Base-by-base conservation (phyloP, 2,888 invertebrate species). In the Drosophila setosimentum region DNA sequence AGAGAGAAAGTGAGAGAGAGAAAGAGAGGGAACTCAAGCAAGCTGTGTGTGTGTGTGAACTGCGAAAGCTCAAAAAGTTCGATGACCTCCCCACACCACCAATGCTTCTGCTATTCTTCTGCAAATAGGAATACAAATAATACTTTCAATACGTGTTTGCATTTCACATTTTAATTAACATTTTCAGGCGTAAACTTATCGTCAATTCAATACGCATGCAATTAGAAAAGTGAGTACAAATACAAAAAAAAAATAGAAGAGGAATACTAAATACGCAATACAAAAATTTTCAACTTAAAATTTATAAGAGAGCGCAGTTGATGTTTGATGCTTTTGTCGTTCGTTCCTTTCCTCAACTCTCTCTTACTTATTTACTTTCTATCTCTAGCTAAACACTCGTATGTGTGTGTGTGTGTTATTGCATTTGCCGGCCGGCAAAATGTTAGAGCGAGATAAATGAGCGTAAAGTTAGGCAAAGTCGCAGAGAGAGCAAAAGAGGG, bases 81-180 rank as follows among this genome's bases (percentile, higher is more conserved):
- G 63, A 58, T 68, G 80, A 79, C 80, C 74, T 63, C 48, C 63
- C 54, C 48, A 18, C 48, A 27, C 18, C 35, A 54, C 37, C 2
- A 54, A 7, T 27, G 37, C 49, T 16, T 33, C 32, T 27, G 48
- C 2, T 8, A 18, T 16, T 57, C 27, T 35, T 27, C 48, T 51
- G 21, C 37, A 48, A n/a, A 51, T 24, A 11, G n/a, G 7, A 54
- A 54, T 24, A 48, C 16, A 49, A 48, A 63, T 60, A 68, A 58
- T 53, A 42, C 40, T 50, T 27, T 40, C 29, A 27, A 63, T 45
- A 45, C 45, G 50, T 53, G 70, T 72, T 69, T 82, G 85, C 80
- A 85, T 82, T 81, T 80, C 83, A 83, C 78, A 82, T 76, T 91
- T 89, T 91, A 90, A 91, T 91, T 87, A 91, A 91, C 91, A 91